Base-by-base conservation (phyloP, 2,113 vertebrate genomes). In the Melanocharis versteri region DNA sequence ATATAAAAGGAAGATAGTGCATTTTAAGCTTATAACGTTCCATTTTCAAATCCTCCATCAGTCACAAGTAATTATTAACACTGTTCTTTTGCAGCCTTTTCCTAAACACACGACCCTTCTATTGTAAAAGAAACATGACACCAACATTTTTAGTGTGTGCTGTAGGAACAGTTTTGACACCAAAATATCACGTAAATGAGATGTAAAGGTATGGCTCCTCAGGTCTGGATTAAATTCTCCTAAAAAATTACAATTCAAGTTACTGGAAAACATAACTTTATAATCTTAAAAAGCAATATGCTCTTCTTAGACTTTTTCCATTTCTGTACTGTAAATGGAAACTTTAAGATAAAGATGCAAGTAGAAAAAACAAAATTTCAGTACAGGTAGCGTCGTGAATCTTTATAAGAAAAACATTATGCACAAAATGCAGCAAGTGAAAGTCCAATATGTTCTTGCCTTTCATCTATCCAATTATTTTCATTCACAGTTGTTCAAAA, bases 251-350 rank as follows among this genome's bases (percentile, higher is more conserved):
- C 95, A 97, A 81, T 86, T 97, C 95, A 97, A 97, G 97, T 98
- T 97, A 96, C 56, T 97, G 97, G 95, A 97, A 98, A 98, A 98
- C 97, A 97, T 94, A 97, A 96, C 96, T 97, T 96, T 97, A 94
- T 97, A 94, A 96, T 97, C 71, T 97, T 97, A 96, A 97, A 98
- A 98, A 98, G 98, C 98, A 98, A 98, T 98, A 96, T 98, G 98
- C 97, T 98, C 97, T 96, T 96, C 82, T 95, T 96, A 88, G 89
- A 72, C 50, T 86, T 84, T 98, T 98, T 85, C 98, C 98, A 98
- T 98, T 97, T 97, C 80, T 90, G 87, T 86, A 90, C 73, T 94
- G 89, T 89, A 96, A 98, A 98, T 98, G 98, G 98, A 98, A 98
- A 98, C 68, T 94, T 94, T 97, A 91, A 93, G 92, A 96, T 95